Evolutionary conservation across 2,113 vertebrate genomes (phyloP).

Genomic region (Epinephelus moara): DNA sequence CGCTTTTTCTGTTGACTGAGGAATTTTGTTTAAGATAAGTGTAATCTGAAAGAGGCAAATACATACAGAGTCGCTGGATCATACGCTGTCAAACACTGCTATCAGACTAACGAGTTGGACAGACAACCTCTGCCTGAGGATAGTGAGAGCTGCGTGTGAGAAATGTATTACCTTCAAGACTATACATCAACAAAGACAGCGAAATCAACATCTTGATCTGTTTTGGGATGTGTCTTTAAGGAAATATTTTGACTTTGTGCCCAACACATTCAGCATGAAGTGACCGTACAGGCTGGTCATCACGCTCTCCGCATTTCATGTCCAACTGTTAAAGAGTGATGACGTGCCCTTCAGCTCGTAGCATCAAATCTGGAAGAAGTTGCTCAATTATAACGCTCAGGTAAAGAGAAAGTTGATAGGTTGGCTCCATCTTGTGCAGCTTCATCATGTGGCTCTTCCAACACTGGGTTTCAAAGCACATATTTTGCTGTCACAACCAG

Average conservation of each 20-base stretch:
- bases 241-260: slow-evolving; percentile 16
- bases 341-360: slow-evolving; percentile 23
- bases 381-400: slow-evolving; percentile 7
- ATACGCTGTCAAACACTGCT: not conserved
- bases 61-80: not conserved
- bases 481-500: not conserved
- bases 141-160: not conserved
- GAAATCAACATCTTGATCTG: not conserved
- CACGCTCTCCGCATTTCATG: slow-evolving; percentile 36
- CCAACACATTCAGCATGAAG: slow-evolving; percentile 9
- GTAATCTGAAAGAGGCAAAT: not conserved
- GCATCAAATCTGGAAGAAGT: slow-evolving; percentile 44
- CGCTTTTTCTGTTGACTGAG: not conserved
- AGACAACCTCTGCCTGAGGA: not conserved
- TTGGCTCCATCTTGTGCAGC: not conserved
- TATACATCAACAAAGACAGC: not conserved
- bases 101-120: no score
- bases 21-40: not conserved
- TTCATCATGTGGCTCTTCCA: not conserved
- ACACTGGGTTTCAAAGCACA: slow-evolving; percentile 13
- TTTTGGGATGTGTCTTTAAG: slow-evolving; percentile 2
- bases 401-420: not conserved
- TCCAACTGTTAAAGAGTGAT: slow-evolving; percentile 35
- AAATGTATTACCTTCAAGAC: not conserved
- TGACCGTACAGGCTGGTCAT: slow-evolving; percentile 20